Base-by-base conservation (phyloP, 2,888 invertebrate genomes). In the Malacosoma neustria region DNA sequence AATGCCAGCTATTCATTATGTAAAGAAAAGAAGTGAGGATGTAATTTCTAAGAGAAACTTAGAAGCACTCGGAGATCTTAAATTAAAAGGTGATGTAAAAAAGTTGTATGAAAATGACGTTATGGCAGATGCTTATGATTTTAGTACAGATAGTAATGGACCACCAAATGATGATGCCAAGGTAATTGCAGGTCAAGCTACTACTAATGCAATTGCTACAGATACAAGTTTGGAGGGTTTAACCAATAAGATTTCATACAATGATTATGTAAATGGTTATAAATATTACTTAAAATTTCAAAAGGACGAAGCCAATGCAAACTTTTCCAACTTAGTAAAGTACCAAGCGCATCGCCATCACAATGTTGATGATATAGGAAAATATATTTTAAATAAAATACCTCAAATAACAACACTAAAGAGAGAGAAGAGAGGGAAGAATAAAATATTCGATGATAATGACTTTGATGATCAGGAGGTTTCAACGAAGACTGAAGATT, bases 301-400 rank as follows among this genome's bases (percentile, higher is more conserved):
- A 51, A 66, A 61, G 38, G 61, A 72, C 0, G 60, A 64, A 43
- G 61, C 52, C 0, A 52, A 64, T 2, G 46, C 71, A 29, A 74
- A 75, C 6, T 82, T 72, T 45, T 82, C 82, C 0, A 61, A 72
- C 42, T 41, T 67, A 22, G 50, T 82, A 3, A 67, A 64, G 30
- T 82, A 79, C 39, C 79, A 82, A 53, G 82, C 82, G 1, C 82
- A 82, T 29, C 68, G 47, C 45, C 82, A 82, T 36, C 82, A 82
- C 32, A 73, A 54, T 9, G 81, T 82, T 3, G 72, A 82, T 29
- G 81, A 81, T 37, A 81, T 82, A 5, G 82, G 82, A n/a, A 82
- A 81, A 43, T 77, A 48, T 36, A 82, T 82, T 34, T 46, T 81
- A 1, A 57, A 67, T 15, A 82, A 79, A 54, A 52, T 82, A 41